phyloP scores from a whole-genome alignment of 2,113 vertebrate genomes.

The Anguilla rostrata region DNA sequence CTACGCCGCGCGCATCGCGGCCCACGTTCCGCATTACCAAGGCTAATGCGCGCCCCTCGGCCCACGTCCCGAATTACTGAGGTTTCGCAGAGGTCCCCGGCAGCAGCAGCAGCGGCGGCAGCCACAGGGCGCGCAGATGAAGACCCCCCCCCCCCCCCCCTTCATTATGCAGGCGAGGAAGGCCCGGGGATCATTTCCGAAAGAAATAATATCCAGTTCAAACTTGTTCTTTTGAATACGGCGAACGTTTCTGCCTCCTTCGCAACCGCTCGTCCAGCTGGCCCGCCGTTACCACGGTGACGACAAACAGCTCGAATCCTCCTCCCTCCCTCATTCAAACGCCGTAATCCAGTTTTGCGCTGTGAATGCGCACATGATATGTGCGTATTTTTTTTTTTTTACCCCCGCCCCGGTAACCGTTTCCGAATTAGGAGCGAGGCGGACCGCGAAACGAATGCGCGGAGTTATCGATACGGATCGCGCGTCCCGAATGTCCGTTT shows the following conservation, averaged over 20 bases:
- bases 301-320: not conserved
- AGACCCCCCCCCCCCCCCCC: not conserved
- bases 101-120: too few relatives aligned
- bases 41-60: slow-evolving; percentile 48
- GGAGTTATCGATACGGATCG: not conserved
- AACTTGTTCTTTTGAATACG: not conserved
- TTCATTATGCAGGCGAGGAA: not conserved
- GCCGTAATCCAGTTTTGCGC: not conserved
- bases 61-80: slow-evolving; percentile 35
- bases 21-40: slow-evolving; percentile 54
- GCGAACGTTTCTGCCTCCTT: not conserved
- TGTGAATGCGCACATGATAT: not conserved
- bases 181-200: not conserved
- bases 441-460: not conserved
- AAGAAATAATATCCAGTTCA: not conserved
- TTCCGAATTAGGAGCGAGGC: not conserved
- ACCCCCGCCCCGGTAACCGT: not conserved
- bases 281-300: not conserved
- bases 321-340: not conserved
- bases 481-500: not conserved
- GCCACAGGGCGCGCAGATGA: too few relatives aligned
- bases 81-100: slow-evolving; percentile 16
- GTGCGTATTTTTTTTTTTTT: not conserved
- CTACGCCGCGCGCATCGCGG: slow-evolving; percentile 52
- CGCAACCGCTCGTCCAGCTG: not conserved